Evolutionary conservation across 2,888 invertebrate genomes (phyloP).

Genomic region (Gastracanthus pulcherrimus): DNA sequence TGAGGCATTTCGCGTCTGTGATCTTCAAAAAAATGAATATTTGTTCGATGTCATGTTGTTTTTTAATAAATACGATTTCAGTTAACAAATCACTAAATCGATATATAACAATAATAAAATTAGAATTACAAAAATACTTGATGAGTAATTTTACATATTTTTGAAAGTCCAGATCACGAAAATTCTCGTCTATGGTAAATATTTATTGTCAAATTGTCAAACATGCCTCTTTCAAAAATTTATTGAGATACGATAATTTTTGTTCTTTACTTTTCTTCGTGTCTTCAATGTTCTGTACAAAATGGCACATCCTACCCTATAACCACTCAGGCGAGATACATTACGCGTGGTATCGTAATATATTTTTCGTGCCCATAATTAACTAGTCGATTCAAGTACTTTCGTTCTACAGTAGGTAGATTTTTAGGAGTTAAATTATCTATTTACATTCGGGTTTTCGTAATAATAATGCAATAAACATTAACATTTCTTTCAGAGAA

Average conservation of each 20-base stretch:
- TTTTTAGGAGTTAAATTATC: constrained; percentile 60
- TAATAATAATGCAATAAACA: constrained; percentile 43
- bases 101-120: constrained; percentile 31
- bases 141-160: not conserved
- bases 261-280: constrained; percentile 34
- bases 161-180: constrained; percentile 35
- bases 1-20: constrained; percentile 40
- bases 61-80: constrained; percentile 26
- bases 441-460: constrained; percentile 67
- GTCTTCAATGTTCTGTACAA: constrained; percentile 68
- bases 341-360: constrained; percentile 37
- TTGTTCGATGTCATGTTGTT: constrained; percentile 14
- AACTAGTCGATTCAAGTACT: constrained; percentile 68
- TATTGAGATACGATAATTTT: constrained; percentile 20
- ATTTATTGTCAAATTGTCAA: constrained; percentile 31
- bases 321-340: constrained; percentile 61
- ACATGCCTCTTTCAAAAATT: constrained; percentile 42
- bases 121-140: constrained; percentile 17
- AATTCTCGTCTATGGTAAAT: constrained; percentile 23
- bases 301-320: constrained; percentile 76
- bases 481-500: constrained; percentile 61
- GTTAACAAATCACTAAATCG: constrained; percentile 4
- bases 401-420: constrained; percentile 64
- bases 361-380: constrained; percentile 50
- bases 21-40: constrained; percentile 33